phyloP scores from a whole-genome alignment of 2,797 vertebrate genomes.

The Mormyrus hasselquistii region DNA sequence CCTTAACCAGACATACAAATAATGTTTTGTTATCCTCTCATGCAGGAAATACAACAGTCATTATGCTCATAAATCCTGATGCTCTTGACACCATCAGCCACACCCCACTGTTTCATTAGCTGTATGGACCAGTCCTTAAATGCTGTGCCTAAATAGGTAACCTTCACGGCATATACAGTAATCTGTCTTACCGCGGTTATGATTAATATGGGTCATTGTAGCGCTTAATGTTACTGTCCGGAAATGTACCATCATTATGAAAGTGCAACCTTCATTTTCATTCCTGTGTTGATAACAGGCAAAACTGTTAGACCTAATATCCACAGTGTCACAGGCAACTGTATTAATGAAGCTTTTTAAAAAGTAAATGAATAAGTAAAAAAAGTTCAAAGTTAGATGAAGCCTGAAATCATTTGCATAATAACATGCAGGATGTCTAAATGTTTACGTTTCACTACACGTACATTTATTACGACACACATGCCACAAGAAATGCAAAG shows the following conservation, averaged over 20 bases:
- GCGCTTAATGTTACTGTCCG: background rate
- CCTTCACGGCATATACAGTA: background rate
- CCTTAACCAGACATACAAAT: background rate
- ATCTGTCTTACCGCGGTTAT: background rate
- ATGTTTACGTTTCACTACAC: no score
- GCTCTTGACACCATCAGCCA: background rate
- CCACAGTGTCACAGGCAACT: background rate
- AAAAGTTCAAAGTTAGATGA: background rate
- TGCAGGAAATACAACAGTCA: background rate
- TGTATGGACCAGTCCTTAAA: background rate
- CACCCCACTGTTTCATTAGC: background rate
- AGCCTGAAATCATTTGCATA: no score
- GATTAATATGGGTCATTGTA: background rate
- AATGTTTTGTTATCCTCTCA: background rate
- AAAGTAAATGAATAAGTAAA: background rate
- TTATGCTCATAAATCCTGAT: background rate
- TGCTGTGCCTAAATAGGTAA: background rate
- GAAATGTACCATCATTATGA: background rate
- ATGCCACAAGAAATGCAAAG: background rate
- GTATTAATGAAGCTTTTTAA: background rate
- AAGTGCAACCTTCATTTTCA: background rate
- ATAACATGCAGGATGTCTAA: no score
- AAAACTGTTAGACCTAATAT: background rate
- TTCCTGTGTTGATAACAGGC: background rate
- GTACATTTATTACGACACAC: background rate